phyloP scores from a whole-genome alignment of 53 echinoderm and acorn worm species.

The Holothuria scabra region DNA sequence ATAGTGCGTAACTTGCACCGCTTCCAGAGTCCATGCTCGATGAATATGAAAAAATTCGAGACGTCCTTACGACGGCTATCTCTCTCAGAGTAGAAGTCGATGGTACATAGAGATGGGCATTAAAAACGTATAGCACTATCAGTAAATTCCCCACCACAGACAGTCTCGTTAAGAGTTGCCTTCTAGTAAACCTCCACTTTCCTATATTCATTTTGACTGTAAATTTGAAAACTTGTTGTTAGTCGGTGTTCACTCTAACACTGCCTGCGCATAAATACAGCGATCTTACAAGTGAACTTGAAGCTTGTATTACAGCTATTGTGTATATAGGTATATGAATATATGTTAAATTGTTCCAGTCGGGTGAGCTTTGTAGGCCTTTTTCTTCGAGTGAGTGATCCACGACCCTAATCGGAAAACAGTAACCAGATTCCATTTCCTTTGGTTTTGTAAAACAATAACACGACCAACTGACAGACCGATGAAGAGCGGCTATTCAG shows the following conservation, averaged over 20 bases:
- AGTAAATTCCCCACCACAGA: slow-evolving; percentile 23
- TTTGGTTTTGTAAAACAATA: too few relatives aligned
- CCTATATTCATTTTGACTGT: neutral
- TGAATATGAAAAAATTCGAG: slow-evolving; percentile 30
- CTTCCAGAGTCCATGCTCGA: neutral
- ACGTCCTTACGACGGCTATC: slow-evolving; percentile 26
- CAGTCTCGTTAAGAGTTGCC: neutral
- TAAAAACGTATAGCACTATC: slow-evolving; percentile 15
- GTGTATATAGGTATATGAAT: too few relatives aligned
- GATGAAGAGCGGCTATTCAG: too few relatives aligned
- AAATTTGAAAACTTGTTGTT: neutral
- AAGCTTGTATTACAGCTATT: too few relatives aligned
- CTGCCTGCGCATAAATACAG: too few relatives aligned
- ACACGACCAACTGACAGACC: too few relatives aligned
- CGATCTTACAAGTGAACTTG: too few relatives aligned
- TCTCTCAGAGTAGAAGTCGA: neutral
- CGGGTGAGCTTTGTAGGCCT: too few relatives aligned
- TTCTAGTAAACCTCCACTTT: neutral
- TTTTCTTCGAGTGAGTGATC: too few relatives aligned
- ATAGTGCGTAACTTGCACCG: neutral
- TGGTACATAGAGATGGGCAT: slow-evolving; percentile 16
- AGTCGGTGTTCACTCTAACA: neutral
- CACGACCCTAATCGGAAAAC: too few relatives aligned
- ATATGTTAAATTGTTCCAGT: too few relatives aligned
- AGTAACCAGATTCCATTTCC: too few relatives aligned